These are phyloP conservation scores for Lucilia cuprina DNA, from an alignment of 1,140 invertebrate species.

Conservation along the genomic window DNA sequence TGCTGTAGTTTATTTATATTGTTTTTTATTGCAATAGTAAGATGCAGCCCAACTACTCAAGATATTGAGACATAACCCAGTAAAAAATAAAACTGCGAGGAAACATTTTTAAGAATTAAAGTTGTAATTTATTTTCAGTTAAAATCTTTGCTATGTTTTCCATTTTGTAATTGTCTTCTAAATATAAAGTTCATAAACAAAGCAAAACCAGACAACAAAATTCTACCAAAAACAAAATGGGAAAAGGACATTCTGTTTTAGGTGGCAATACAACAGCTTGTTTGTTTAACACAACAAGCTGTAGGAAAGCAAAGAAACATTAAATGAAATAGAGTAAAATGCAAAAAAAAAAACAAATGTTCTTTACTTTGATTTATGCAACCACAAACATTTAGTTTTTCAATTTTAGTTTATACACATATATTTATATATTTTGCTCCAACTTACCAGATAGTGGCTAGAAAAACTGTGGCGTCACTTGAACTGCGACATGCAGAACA, in stretches of 20 bases:
- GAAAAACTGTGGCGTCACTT: conserved; percentile 10
- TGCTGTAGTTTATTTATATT: not conserved
- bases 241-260: not conserved
- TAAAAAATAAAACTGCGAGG: too few relatives aligned
- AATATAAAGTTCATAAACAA: not conserved
- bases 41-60: not conserved
- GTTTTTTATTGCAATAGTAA: not conserved
- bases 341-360: not conserved
- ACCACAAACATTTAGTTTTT: not conserved
- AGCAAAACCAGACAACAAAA: not conserved
- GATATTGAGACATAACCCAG: not conserved
- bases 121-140: too few relatives aligned
- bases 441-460: not conserved
- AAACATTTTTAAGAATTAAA: too few relatives aligned
- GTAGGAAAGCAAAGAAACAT: not conserved
- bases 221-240: not conserved
- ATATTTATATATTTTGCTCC: not conserved
- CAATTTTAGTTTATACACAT: not conserved
- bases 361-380: conserved; percentile 15
- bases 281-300: not conserved
- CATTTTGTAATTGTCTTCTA: not conserved
- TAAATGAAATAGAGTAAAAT: not conserved
- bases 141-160: not conserved
- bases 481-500: conserved; percentile 16
- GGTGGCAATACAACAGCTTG: conserved; percentile 7